Percentiles rank a stretch among this genome's conserved stretches.
Conservation (phyloP, 2,888 invertebrate species). For the Emmelina monodactyla region DNA sequence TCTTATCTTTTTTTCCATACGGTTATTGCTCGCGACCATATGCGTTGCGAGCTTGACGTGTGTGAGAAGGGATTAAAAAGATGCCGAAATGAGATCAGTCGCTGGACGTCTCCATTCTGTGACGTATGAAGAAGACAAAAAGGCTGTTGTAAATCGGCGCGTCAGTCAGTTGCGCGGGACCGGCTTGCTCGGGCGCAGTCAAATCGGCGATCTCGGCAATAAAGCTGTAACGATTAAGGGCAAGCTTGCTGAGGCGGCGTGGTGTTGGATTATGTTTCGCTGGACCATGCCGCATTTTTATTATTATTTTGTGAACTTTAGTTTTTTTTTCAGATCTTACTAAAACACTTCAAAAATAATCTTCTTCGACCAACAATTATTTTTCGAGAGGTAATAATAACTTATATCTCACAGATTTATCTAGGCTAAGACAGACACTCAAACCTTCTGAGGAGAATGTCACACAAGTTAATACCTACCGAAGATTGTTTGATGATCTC, state of each 20-base stretch:
- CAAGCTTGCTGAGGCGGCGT: slow-evolving; percentile 3
- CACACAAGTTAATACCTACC: neutral
- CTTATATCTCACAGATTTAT: too few species aligned
- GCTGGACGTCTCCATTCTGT: slow-evolving; percentile 47
- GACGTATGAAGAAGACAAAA: slow-evolving; percentile 38
- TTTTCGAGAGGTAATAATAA: too few species aligned
- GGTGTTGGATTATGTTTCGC: slow-evolving; percentile 2
- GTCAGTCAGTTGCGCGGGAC: slow-evolving; percentile 25
- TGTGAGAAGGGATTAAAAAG: slow-evolving; percentile 37
- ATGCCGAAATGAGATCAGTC: slow-evolving; percentile 54
- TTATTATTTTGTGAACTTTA: too few species aligned
- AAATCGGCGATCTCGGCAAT: slow-evolving; percentile 34
- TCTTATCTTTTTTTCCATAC: neutral
- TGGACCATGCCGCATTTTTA: too few species aligned
- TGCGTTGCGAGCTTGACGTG: slow-evolving; percentile 14
- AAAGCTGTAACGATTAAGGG: slow-evolving; percentile 24
- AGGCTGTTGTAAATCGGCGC: slow-evolving; percentile 53
- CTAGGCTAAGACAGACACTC: too few species aligned
- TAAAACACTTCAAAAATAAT: too few species aligned
- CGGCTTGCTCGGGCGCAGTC: slow-evolving; percentile 24
- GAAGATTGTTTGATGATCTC: slow-evolving; percentile 19
- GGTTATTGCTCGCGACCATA: neutral
- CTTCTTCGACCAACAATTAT: too few species aligned
- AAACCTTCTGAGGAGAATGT: neutral
- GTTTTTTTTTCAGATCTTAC: too few species aligned